Base-by-base conservation (phyloP, 1,140 invertebrate genomes). In the Centruroides sculpturatus region DNA sequence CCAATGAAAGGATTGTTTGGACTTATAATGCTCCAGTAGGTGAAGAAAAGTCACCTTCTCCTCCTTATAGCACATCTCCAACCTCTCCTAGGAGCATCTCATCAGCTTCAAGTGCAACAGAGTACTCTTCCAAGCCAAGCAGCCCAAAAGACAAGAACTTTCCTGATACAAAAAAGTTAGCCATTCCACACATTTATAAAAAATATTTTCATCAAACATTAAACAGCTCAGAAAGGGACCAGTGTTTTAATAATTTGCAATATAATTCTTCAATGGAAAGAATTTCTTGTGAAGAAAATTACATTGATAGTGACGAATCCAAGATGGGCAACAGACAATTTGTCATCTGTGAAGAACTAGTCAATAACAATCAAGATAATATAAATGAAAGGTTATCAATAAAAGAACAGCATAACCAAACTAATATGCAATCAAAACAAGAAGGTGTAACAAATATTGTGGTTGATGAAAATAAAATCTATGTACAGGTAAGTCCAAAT, bases 11-110 rank as follows among this genome's bases (percentile, higher is more conserved):
- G 63, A 88, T 90, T 66, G 86, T 90, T 11, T 90, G 88, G 88
- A 90, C 87, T n/a, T 89, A 88, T 76, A 91, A 92, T 75, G 86
- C 87, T 35, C 85, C 87, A 11, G 66, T 72, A 41, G 66, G 69
- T 60, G 70, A 74, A 55, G 70, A 50, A 55, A 35, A 55, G 8
- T 50, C 12, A 59, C 62, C 46, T 71, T 59, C 76, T 66, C 71
- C 76, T 78, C 65, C 79, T 81, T 69, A 72, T 76, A 63, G 78
- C 8, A 81, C 67, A 81, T 77, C 67, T 35, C 66, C 71, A 13
- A 72, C 65, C 56, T 85, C 84, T 58, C 77, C 82, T 23, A 85
- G 84, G 63, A 82, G 72, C 63, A 80, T 75, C 74, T 79, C 81
- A 73, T 84, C 82, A 69, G 79, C 81, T 67, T 87, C 82, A 41